Base-by-base conservation (phyloP, 2,888 invertebrate genomes). In the Junonia oenone region DNA sequence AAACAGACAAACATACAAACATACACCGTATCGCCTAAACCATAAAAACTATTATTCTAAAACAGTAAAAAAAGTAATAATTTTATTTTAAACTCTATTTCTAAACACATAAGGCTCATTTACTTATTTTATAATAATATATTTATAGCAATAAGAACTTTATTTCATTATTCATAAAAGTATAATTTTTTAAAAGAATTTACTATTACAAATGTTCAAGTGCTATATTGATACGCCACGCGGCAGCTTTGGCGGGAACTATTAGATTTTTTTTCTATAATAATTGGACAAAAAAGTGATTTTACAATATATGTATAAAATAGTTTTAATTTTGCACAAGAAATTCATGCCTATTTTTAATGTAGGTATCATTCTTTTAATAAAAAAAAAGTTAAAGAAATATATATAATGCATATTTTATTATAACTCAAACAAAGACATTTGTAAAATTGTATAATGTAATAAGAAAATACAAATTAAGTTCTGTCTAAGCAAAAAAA, bases 1-100 rank as follows among this genome's bases (percentile, higher is more conserved):
- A 51, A 17, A 17, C 29, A 51, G n/a, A 40, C 22, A 19, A 40
- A 43, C 40, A 43, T 51, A 29, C 51, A 14, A 35, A 13, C 14
- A 6, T 35, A 13, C n/a, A 5, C 35, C 35, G n/a, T 35, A 35
- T 35, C 6, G n/a, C 35, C 6, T 35, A 2, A 13, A 6, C 1
- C 1, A 14, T 35, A 35, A n/a, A 13, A 35, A 35, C 14, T 13
- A 35, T 35, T 2, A 35, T 5, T 5, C 22, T 22, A 13, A n/a
- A 35, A 14, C 14, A 13, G 5, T 35, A 35, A 35, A 3, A 13
- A 35, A 14, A 35, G 13, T 35, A 35, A 13, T 35, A 3, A 35
- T 35, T n/a, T 5, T 13, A 51, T 51, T 40, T 40, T 43, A 6
- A 15, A 31, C 40, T 13, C 31, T 43, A 43, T 19, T 9, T 0